Conservation (phyloP, 53 echinoderm and acorn worm genomes). For the Holothuria scabra region DNA sequence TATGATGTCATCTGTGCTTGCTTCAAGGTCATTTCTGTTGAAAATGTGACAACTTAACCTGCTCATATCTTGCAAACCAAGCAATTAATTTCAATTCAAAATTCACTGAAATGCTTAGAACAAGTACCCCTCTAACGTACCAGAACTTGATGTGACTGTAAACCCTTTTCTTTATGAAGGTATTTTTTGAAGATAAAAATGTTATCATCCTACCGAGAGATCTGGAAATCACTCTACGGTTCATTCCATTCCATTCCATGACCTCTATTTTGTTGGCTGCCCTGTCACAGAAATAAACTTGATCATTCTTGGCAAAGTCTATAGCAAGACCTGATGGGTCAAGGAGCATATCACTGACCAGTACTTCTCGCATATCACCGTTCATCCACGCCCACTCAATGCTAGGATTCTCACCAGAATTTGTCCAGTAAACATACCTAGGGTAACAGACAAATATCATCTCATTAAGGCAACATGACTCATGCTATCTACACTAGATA, state of each 20-base stretch:
- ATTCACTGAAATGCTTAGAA: too few species aligned
- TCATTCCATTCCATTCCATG: constrained; percentile 81
- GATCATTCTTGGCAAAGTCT: constrained; percentile 75
- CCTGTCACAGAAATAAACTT: constrained; percentile 88
- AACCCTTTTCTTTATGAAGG: too few species aligned
- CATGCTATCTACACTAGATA: too few species aligned
- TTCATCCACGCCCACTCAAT: constrained; percentile 97
- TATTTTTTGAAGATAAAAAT: too few species aligned
- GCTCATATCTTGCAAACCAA: too few species aligned
- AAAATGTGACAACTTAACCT: too few species aligned
- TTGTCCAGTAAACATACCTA: constrained; percentile 89
- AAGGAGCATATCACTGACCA: constrained; percentile 64
- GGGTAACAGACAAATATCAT: neutral
- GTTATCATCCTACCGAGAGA: neutral
- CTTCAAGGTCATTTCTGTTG: too few species aligned
- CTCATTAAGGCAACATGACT: too few species aligned
- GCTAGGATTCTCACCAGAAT: constrained; percentile 66
- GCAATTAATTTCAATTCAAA: too few species aligned
- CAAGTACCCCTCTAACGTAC: too few species aligned
- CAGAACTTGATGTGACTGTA: too few species aligned
- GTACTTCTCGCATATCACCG: constrained; percentile 64
- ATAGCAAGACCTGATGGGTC: constrained; percentile 84
- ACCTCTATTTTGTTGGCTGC: constrained; percentile 64
- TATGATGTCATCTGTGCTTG: too few species aligned
- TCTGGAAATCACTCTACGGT: constrained; percentile 42